Conservation (phyloP, 2,113 vertebrate genomes). For the Scytalopus superciliaris region DNA sequence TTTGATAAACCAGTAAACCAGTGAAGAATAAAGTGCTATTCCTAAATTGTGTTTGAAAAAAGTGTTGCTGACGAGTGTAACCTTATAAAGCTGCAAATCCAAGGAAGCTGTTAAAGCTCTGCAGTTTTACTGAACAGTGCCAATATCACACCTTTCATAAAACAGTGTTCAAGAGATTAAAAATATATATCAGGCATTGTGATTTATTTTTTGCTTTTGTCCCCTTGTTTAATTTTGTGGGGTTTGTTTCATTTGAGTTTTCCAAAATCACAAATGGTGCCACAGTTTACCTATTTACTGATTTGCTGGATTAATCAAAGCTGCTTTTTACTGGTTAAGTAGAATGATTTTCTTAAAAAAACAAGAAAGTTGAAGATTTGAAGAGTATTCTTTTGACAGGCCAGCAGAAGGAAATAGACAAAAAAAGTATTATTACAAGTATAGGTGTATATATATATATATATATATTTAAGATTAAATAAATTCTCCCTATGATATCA, state of each 20-base stretch:
- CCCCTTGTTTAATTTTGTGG: not conserved
- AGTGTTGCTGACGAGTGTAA: not conserved
- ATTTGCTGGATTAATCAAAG: not conserved
- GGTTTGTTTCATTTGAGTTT: not conserved
- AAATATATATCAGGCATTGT: not conserved
- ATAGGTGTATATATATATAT: no score
- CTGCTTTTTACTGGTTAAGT: not conserved
- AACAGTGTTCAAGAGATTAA: not conserved
- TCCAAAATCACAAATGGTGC: rapidly evolving
- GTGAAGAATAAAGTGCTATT: not conserved
- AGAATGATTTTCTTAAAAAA: not conserved
- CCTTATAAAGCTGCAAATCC: not conserved
- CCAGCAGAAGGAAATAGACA: not conserved
- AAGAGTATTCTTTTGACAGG: not conserved
- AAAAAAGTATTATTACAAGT: not conserved
- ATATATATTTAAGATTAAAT: not conserved
- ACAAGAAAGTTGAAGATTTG: not conserved
- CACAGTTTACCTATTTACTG: not conserved
- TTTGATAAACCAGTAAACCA: not conserved
- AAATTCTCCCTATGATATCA: not conserved
- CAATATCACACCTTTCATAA: not conserved
- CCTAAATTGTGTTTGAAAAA: not conserved
- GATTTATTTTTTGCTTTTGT: not conserved
- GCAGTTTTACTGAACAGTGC: not conserved
- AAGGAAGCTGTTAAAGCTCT: not conserved